Conservation (phyloP, 2,797 vertebrate species). For the Schizopygopsis pylzovi region DNA sequence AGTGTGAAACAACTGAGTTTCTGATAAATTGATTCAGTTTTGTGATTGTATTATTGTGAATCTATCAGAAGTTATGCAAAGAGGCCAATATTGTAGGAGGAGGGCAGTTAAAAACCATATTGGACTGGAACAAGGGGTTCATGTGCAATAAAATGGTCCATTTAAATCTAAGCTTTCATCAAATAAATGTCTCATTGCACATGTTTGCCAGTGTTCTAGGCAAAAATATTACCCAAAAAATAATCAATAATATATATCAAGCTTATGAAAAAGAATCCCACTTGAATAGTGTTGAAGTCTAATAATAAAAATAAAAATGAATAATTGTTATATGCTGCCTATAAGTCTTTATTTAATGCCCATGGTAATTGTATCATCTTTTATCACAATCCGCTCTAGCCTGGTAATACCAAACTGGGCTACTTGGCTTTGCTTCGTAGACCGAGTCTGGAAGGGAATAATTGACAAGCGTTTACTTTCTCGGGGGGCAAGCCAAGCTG, state of each 20-base stretch:
- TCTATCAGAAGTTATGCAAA: not conserved
- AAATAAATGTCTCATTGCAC: not conserved
- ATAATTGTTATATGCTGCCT: not conserved
- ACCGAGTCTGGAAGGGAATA: no score
- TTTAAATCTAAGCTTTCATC: not conserved
- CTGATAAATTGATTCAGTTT: not conserved
- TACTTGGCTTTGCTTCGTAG: no score
- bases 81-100: not conserved
- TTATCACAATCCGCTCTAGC: not conserved
- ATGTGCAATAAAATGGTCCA: not conserved
- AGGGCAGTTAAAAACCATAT: not conserved
- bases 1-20: not conserved
- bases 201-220: not conserved
- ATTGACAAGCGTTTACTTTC: no score
- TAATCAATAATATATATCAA: not conserved
- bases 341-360: slow-evolving; percentile 12
- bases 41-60: not conserved
- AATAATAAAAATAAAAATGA: not conserved
- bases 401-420: no score
- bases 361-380: not conserved
- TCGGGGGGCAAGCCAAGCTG: no score
- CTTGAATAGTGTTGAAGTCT: not conserved
- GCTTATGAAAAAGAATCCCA: not conserved
- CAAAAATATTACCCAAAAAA: not conserved
- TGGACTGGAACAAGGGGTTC: not conserved